phyloP scores from a whole-genome alignment of 2,888 invertebrate genomes.

The Elmis aenea region DNA sequence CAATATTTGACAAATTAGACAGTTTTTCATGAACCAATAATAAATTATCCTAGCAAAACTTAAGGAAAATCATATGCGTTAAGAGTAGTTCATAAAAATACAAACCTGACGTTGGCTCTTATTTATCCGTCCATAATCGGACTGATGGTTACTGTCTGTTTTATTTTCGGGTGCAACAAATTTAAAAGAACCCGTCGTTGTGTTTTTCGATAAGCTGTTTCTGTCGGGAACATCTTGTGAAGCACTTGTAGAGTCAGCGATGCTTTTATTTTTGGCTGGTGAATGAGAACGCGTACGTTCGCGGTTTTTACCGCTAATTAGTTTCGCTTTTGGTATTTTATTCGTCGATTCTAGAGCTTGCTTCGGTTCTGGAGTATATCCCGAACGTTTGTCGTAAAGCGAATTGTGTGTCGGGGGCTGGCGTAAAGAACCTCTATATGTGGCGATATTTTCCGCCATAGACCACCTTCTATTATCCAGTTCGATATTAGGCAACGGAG shows the following conservation, averaged over 20 bases:
- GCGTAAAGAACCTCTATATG: constrained; percentile 19
- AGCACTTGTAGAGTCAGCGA: constrained; percentile 27
- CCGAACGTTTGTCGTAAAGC: constrained; percentile 17
- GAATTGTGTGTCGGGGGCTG: constrained; percentile 18
- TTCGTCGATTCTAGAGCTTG: constrained; percentile 25
- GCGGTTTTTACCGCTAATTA: constrained; percentile 30
- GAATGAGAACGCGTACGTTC: constrained; percentile 44
- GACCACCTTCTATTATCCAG: constrained; percentile 25
- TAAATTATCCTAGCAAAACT: too few species aligned
- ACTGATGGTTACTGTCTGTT: constrained; percentile 37
- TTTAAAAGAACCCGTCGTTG: constrained; percentile 38
- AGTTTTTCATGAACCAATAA: too few species aligned
- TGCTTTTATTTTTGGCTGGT: constrained; percentile 38
- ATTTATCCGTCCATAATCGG: constrained; percentile 34
- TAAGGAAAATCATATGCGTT: too few species aligned
- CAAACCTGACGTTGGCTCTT: constrained; percentile 36
- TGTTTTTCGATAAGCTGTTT: constrained; percentile 33
- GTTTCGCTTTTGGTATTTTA: constrained; percentile 43
- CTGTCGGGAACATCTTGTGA: constrained; percentile 27
- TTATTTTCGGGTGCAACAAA: constrained; percentile 39
- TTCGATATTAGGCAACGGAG: constrained; percentile 12
- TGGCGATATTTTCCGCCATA: constrained; percentile 36
- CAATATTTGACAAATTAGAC: neutral
- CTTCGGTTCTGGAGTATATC: constrained; percentile 15
- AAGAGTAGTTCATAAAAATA: constrained; percentile 15